These are phyloP conservation scores for Diglossa cyanea DNA, from an alignment of 2,797 vertebrate species.

Conservation along the genomic window DNA sequence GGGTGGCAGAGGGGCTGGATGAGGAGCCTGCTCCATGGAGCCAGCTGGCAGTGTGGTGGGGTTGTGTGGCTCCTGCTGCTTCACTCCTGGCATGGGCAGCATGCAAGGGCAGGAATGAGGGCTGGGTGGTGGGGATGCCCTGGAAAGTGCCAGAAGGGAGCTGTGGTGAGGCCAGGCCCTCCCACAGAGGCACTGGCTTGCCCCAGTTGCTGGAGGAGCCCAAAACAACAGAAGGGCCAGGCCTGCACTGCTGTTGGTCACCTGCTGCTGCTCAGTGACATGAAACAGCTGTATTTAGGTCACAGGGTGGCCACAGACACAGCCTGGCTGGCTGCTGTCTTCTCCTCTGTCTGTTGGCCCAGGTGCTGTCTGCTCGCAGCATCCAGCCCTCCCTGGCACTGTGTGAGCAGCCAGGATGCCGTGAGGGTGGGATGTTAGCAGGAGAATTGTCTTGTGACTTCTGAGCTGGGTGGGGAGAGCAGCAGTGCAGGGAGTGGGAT, in stretches of 20 bases:
- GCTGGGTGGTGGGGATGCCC: neutral
- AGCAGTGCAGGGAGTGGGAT: neutral
- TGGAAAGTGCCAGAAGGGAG: accelerated
- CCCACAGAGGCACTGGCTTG: neutral
- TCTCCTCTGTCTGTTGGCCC: neutral
- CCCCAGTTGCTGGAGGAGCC: accelerated
- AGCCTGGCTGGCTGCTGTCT: neutral
- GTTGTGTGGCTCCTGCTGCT: too few relatives aligned
- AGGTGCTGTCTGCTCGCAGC: neutral
- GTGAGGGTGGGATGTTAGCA: neutral
- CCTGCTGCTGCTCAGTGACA: neutral
- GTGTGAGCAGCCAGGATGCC: neutral
- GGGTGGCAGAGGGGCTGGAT: neutral
- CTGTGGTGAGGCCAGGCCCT: neutral
- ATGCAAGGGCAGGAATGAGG: accelerated
- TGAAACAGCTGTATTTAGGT: neutral
- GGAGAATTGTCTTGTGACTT: neutral
- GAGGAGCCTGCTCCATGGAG: accelerated
- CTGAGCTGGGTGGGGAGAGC: neutral
- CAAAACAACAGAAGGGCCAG: accelerated
- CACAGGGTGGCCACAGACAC: accelerated
- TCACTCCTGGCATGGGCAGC: accelerated
- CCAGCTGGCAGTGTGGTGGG: neutral
- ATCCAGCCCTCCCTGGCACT: accelerated
- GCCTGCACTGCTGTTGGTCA: neutral